Percentiles rank a stretch among this genome's conserved stretches.
These are phyloP conservation scores for Drosophila subsilvestris DNA, from an alignment of 2,888 invertebrate genomes.

Conservation along the genomic window DNA sequence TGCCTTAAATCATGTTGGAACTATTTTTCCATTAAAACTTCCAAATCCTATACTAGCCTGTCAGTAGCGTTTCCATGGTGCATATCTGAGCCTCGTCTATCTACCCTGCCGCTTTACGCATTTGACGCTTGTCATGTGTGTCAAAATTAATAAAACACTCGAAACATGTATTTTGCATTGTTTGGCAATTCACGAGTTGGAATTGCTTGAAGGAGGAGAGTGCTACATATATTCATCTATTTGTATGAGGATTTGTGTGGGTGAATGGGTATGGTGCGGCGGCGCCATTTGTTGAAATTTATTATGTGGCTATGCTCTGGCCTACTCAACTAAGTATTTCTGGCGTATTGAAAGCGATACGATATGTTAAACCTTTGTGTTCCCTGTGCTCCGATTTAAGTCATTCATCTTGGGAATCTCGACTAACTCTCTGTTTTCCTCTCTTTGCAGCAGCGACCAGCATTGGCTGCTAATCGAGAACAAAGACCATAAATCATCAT, in stretches of 20 bases:
- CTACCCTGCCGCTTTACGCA: neutral
- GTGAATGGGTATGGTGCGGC: neutral
- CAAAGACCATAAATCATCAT: slow-evolving; percentile 71
- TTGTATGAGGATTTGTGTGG: neutral
- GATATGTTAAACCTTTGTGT: slow-evolving; percentile 2
- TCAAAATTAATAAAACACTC: neutral
- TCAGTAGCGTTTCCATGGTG: neutral
- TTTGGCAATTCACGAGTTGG: slow-evolving; percentile 31
- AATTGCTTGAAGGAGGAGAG: neutral
- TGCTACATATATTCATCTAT: neutral
- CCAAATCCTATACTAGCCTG: neutral
- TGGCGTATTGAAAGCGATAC: slow-evolving; percentile 11
- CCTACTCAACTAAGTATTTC: slow-evolving; percentile 1
- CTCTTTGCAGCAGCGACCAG: slow-evolving; percentile 40
- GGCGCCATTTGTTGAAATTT: slow-evolving; percentile 22
- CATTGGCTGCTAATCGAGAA: slow-evolving; percentile 61
- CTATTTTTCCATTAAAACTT: too few species aligned
- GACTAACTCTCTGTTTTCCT: slow-evolving; percentile 9
- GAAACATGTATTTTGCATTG: slow-evolving; percentile 21
- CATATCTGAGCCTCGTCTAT: neutral
- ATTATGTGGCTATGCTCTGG: neutral
- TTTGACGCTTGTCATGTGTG: neutral
- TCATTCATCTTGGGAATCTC: slow-evolving; percentile 28
- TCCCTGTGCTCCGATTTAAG: slow-evolving; percentile 9
- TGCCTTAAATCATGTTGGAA: too few species aligned